Conservation (phyloP, 1,140 invertebrate genomes). For the Agrypnia vestita region DNA sequence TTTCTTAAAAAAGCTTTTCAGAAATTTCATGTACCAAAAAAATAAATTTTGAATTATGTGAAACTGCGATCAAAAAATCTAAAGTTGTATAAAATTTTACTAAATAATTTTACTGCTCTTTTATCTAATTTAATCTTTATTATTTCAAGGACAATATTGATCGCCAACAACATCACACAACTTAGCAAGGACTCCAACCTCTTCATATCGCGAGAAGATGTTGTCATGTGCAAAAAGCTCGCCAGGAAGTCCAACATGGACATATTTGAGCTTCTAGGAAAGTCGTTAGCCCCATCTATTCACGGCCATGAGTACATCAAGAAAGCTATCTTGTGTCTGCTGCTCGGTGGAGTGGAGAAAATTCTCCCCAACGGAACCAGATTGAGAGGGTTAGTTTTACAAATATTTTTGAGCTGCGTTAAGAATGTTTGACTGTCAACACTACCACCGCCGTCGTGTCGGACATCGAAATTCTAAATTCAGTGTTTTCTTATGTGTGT, state of each 20-base stretch:
- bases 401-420: too few species aligned
- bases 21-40: too few species aligned
- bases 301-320: conserved; percentile 98
- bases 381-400: conserved; percentile 85
- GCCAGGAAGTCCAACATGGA: conserved; percentile 82
- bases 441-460: too few species aligned
- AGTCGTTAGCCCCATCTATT: conserved; percentile 97
- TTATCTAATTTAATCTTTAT: too few species aligned
- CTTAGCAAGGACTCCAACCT: conserved; percentile 92
- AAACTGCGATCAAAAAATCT: too few species aligned
- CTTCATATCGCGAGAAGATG: conserved; percentile 90
- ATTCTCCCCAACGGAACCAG: conserved; percentile 95
- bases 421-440: too few species aligned
- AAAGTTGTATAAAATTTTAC: too few species aligned
- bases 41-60: too few species aligned
- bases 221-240: conserved; percentile 92
- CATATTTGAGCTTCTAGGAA: conserved; percentile 92
- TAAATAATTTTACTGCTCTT: too few species aligned
- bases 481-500: too few species aligned
- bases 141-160: conserved; percentile 85
- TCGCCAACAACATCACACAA: conserved; percentile 94
- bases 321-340: conserved; percentile 94
- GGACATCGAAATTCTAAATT: too few species aligned
- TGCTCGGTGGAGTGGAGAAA: conserved; percentile 97
- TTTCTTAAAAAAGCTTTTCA: too few species aligned